These are phyloP conservation scores for Drosophila nigromelanica DNA, from an alignment of 1,140 invertebrate genomes.

Conservation along the genomic window DNA sequence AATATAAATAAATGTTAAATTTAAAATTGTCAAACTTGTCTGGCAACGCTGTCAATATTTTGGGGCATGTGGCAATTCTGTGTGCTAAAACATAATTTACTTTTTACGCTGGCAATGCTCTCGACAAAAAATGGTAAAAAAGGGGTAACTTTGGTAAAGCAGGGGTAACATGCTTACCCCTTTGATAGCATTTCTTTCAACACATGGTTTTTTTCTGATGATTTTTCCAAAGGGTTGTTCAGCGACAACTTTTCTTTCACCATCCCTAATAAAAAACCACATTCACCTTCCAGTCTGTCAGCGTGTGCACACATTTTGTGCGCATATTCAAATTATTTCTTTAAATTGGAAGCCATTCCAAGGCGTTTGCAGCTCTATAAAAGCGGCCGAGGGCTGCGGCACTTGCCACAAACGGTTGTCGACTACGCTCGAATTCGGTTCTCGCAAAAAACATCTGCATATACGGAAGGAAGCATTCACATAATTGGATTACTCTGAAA, in stretches of 20 bases:
- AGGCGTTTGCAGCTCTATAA: slow-evolving; percentile 48
- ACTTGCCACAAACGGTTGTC: slow-evolving; percentile 40
- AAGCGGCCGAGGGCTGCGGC: slow-evolving; percentile 9
- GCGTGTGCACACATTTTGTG: slow-evolving; percentile 34
- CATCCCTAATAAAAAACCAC: slow-evolving; percentile 28
- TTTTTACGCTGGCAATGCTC: slow-evolving; percentile 3
- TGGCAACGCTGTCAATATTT: slow-evolving; percentile 27
- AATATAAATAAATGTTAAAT: slow-evolving; percentile 1
- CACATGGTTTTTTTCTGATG: not conserved
- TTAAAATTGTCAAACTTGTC: not conserved
- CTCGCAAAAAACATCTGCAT: slow-evolving; percentile 11
- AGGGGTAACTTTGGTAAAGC: slow-evolving; percentile 11
- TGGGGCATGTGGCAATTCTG: slow-evolving; percentile 24
- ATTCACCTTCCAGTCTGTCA: slow-evolving; percentile 37
- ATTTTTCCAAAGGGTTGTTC: slow-evolving; percentile 56
- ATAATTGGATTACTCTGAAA: slow-evolving; percentile 34
- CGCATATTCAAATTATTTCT: slow-evolving; percentile 80
- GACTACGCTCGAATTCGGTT: slow-evolving; percentile 28
- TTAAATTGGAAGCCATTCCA: slow-evolving; percentile 69
- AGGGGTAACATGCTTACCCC: slow-evolving; percentile 27
- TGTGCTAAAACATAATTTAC: slow-evolving; percentile 33
- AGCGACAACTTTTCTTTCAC: not conserved
- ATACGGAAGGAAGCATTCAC: not conserved
- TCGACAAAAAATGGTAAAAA: not conserved
- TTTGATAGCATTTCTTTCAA: slow-evolving; percentile 11